Conservation (phyloP, 2,888 invertebrate species). For the Drosophila colorata region DNA sequence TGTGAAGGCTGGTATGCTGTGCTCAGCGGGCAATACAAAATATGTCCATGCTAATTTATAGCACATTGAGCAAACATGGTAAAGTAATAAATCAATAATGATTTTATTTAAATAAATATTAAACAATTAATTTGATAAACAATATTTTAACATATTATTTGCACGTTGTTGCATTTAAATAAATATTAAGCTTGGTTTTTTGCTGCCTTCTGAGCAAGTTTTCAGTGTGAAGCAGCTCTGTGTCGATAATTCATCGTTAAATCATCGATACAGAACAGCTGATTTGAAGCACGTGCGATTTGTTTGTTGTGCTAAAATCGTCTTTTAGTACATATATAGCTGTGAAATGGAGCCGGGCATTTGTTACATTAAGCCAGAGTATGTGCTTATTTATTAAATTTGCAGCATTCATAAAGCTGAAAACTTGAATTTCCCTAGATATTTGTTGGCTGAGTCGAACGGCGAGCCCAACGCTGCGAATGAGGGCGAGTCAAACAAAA, state of each 20-base stretch:
- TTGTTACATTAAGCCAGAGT: slow-evolving; percentile 84
- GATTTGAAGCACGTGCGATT: slow-evolving; percentile 56
- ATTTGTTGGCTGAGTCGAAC: slow-evolving; percentile 48
- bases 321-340: slow-evolving; percentile 62
- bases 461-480: neutral
- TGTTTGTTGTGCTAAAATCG: slow-evolving; percentile 45
- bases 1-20: slow-evolving; percentile 17
- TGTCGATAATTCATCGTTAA: neutral
- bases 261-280: slow-evolving; percentile 34
- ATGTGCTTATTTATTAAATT: slow-evolving; percentile 21
- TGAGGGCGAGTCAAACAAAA: slow-evolving; percentile 56
- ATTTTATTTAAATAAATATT: too few relatives aligned
- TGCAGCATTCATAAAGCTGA: too few relatives aligned
- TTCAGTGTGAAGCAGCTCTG: too few relatives aligned
- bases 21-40: neutral
- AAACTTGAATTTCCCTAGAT: slow-evolving; percentile 28
- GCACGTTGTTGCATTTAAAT: neutral
- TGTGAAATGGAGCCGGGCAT: slow-evolving; percentile 83
- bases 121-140: too few relatives aligned
- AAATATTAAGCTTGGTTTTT: neutral
- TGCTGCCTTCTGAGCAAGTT: neutral
- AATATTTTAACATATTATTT: neutral
- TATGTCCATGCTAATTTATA: too few relatives aligned
- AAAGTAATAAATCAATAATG: too few relatives aligned
- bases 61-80: neutral